Evolutionary conservation across 2,888 invertebrate species (phyloP).

Genomic region (Pollenia angustigena): DNA sequence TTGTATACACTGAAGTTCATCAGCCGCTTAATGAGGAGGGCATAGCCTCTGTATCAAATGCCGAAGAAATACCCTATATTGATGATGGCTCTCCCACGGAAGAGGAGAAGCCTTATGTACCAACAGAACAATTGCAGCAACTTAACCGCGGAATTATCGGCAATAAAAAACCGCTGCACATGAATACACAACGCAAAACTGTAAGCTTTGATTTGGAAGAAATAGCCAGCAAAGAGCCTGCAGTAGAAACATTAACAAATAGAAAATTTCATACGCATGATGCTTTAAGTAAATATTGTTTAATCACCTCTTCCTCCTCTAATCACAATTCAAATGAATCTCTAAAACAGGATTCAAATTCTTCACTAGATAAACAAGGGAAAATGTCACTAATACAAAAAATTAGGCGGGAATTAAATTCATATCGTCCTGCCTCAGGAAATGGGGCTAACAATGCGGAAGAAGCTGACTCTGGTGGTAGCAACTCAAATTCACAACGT

Average conservation of each 20-base stretch:
- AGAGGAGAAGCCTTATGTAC: constrained; percentile 77
- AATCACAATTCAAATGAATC: constrained; percentile 78
- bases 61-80: constrained; percentile 84
- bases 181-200: constrained; percentile 79
- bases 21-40: constrained; percentile 83
- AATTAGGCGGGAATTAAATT: constrained; percentile 80
- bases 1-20: constrained; percentile 81
- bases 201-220: constrained; percentile 83
- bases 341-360: constrained; percentile 74
- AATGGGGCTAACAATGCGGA: constrained; percentile 53
- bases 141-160: constrained; percentile 75
- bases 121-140: constrained; percentile 64
- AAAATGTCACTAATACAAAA: constrained; percentile 80
- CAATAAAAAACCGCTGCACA: constrained; percentile 76
- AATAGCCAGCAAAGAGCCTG: constrained; percentile 65
- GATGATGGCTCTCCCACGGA: constrained; percentile 84
- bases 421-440: constrained; percentile 79
- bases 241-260: constrained; percentile 74
- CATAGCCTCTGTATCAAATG: constrained; percentile 82
- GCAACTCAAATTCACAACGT: constrained; percentile 80
- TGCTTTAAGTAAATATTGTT: constrained; percentile 79
- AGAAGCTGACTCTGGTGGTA: constrained; percentile 78
- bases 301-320: constrained; percentile 33
- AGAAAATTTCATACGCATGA: constrained; percentile 82
- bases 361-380: constrained; percentile 69